phyloP scores from a whole-genome alignment of 2,888 invertebrate species.

The Cosmorhoe ocellata region DNA sequence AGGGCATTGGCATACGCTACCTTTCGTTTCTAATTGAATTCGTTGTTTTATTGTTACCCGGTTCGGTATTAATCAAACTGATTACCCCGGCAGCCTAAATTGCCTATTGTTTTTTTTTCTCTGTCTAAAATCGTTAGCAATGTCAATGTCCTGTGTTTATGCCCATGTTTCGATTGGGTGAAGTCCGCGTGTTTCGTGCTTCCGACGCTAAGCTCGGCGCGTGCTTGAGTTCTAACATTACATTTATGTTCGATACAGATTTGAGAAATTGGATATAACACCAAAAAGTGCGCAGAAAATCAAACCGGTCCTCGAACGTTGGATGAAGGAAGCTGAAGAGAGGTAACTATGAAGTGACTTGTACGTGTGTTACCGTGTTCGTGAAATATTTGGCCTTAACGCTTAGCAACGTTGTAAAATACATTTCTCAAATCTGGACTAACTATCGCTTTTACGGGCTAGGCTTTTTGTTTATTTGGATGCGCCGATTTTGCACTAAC shows the following conservation, averaged over 20 bases:
- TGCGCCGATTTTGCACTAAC: constrained; percentile 43
- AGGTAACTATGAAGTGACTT: constrained; percentile 86
- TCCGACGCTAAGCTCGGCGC: constrained; percentile 47
- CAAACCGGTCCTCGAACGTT: constrained; percentile 98
- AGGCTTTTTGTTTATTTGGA: constrained; percentile 58
- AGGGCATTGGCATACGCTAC: constrained; percentile 94
- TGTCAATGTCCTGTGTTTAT: constrained; percentile 87
- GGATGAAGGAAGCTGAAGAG: constrained; percentile 99
- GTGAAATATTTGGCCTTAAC: constrained; percentile 79
- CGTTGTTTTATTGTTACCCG: constrained; percentile 77
- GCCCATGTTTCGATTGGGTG: constrained; percentile 66
- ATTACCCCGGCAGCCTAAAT: constrained; percentile 78
- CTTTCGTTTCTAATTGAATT: constrained; percentile 79
- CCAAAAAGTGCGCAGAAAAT: constrained; percentile 99
- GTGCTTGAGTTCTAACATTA: constrained; percentile 74
- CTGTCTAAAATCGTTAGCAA: constrained; percentile 74
- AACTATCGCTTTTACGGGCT: constrained; percentile 73
- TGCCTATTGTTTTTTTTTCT: constrained; percentile 77
- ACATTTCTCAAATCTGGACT: constrained; percentile 83
- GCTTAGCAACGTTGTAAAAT: constrained; percentile 73
- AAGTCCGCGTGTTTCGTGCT: constrained; percentile 46
- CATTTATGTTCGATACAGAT: constrained; percentile 88
- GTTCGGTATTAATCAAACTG: constrained; percentile 81
- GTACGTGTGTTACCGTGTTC: constrained; percentile 74
- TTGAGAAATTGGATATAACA: constrained; percentile 99